Evolutionary conservation across 2,797 vertebrate species (phyloP).

Genomic region (Steatocranus sp.): DNA sequence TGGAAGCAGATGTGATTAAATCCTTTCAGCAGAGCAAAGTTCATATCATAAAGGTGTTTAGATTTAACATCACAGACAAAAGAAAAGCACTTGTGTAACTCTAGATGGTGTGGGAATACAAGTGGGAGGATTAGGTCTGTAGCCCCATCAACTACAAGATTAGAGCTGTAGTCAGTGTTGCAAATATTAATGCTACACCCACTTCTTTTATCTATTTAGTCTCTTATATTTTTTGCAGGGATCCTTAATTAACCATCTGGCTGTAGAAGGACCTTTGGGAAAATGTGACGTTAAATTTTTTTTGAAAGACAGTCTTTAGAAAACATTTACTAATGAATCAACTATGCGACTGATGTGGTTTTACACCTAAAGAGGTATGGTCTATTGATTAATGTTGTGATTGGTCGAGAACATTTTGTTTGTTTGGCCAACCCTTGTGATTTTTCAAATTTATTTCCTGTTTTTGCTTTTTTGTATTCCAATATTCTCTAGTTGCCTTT

Average conservation of each 20-base stretch:
- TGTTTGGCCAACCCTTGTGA: slow-evolving; percentile 1
- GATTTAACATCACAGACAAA: slow-evolving; percentile 12
- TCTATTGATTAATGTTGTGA: background rate
- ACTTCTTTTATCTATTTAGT: background rate
- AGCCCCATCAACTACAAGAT: slow-evolving; percentile 5
- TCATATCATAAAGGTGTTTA: slow-evolving; percentile 13
- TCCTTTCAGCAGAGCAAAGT: background rate
- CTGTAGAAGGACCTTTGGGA: background rate
- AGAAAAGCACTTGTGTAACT: slow-evolving; percentile 39
- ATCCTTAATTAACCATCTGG: background rate
- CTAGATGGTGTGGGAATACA: slow-evolving; percentile 25
- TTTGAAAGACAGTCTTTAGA: background rate
- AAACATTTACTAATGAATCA: fast-evolving
- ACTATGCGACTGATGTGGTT: background rate
- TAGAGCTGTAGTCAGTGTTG: slow-evolving; percentile 4
- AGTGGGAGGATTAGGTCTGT: slow-evolving; percentile 21
- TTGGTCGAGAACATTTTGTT: background rate
- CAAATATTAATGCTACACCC: background rate
- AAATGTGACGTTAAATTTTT: background rate
- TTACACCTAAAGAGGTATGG: background rate
- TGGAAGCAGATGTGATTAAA: background rate
- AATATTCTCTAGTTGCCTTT: background rate
- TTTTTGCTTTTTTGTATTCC: background rate
- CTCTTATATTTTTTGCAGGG: background rate
- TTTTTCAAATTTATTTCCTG: slow-evolving; percentile 4